A percentile compares a stretch with the other conserved stretches of the same genome.
phyloP scores from a whole-genome alignment of 2,113 vertebrate genomes.

The Thamnophis sirtalis region DNA sequence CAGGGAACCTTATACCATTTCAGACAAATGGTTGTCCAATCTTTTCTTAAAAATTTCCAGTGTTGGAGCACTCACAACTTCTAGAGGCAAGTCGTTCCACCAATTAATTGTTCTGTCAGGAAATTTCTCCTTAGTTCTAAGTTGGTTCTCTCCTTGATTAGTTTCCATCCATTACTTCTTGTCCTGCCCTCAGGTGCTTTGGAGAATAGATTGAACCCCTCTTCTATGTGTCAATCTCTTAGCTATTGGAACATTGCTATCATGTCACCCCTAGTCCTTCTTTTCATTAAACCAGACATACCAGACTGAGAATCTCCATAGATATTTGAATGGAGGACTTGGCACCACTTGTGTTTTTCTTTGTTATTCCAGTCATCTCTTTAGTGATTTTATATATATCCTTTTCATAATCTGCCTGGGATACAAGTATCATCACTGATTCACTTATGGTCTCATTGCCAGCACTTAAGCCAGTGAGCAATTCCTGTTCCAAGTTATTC shows the following conservation, averaged over 20 bases:
- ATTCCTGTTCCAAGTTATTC: neutral
- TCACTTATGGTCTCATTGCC: neutral
- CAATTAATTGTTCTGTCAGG: neutral
- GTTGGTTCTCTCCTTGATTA: neutral
- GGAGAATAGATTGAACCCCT: neutral
- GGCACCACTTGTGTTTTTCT: neutral
- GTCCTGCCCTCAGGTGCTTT: neutral
- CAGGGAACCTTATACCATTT: neutral
- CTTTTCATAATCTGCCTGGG: neutral
- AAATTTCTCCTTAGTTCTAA: neutral
- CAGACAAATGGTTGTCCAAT: neutral
- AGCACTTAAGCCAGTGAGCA: neutral
- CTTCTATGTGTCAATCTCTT: neutral
- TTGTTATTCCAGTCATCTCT: neutral
- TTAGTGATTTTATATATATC: neutral
- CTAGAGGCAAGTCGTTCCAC: neutral
- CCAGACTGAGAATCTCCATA: neutral
- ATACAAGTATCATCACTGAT: neutral
- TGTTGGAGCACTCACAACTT: neutral
- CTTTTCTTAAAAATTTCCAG: neutral
- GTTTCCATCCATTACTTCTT: neutral
- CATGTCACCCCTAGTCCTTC: neutral
- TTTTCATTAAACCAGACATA: neutral
- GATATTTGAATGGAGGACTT: neutral
- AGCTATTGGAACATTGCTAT: neutral